Conservation (phyloP, 2,888 invertebrate genomes). For the Ornithoptera alexandrae region DNA sequence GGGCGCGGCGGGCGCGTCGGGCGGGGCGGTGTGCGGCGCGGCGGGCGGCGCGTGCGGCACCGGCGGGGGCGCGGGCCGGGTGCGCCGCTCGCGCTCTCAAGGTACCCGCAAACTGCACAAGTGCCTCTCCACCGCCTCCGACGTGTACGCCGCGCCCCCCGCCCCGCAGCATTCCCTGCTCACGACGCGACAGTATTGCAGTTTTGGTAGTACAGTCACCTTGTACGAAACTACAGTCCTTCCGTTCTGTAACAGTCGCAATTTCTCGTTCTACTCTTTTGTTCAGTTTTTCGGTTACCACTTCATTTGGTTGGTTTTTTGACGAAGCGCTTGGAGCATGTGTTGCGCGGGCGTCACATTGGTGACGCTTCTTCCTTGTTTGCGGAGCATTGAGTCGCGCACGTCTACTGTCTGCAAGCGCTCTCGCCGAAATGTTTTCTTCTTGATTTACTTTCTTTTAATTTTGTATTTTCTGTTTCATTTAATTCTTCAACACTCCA, state of each 20-base stretch:
- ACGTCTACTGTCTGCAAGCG: constrained; percentile 33
- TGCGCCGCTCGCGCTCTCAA: constrained; percentile 87
- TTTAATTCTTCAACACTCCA: constrained; percentile 48
- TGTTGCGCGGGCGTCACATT: constrained; percentile 22
- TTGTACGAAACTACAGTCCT: constrained; percentile 63
- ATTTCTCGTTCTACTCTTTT: constrained; percentile 55
- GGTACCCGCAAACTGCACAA: constrained; percentile 96
- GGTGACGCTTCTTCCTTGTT: constrained; percentile 10
- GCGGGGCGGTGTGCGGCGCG: constrained; percentile 70
- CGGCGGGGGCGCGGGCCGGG: constrained; percentile 44
- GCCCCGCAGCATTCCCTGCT: constrained; percentile 84
- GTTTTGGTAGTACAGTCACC: constrained; percentile 95
- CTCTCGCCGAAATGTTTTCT: constrained; percentile 36
- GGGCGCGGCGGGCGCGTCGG: constrained; percentile 42
- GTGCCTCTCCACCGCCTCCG: constrained; percentile 93
- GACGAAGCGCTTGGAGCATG: constrained; percentile 33
- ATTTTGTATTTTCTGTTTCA: constrained; percentile 42
- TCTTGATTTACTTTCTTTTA: constrained; percentile 34
- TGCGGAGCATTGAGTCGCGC: constrained; percentile 19
- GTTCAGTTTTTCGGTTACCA: constrained; percentile 42
- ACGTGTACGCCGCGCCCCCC: constrained; percentile 84
- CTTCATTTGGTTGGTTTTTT: constrained; percentile 42
- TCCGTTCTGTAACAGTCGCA: constrained; percentile 75
- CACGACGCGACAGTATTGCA: constrained; percentile 95
- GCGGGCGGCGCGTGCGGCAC: constrained; percentile 68